phyloP scores from a whole-genome alignment of 2,113 vertebrate genomes.

The Serinus canaria region DNA sequence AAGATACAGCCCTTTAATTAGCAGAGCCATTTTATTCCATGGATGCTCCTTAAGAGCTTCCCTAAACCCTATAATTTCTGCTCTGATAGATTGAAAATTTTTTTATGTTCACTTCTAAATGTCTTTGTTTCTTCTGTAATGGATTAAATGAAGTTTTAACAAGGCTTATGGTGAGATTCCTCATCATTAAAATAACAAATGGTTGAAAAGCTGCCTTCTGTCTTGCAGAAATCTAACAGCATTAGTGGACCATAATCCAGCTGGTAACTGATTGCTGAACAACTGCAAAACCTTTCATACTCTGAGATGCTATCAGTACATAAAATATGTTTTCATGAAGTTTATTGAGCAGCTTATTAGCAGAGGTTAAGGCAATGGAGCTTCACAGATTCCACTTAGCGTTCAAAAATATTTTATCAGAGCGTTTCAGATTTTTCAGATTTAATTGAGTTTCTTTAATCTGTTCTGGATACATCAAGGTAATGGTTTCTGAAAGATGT shows the following conservation, averaged over 20 bases:
- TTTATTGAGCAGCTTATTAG: conserved; percentile 64
- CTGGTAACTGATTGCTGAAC: conserved; percentile 65
- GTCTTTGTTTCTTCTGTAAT: conserved; percentile 71
- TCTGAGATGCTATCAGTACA: conserved; percentile 26
- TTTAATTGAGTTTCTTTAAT: conserved; percentile 27
- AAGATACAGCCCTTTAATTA: conserved; percentile 47
- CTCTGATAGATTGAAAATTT: conserved; percentile 66
- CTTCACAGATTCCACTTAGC: conserved; percentile 37
- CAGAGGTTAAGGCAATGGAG: conserved; percentile 7
- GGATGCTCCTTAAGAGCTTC: conserved; percentile 29
- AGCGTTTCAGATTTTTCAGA: conserved; percentile 14
- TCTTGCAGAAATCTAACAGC: conserved; percentile 70
- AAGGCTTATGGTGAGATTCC: conserved; percentile 72
- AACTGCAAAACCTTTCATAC: conserved; percentile 51
- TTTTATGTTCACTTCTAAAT: conserved; percentile 66
- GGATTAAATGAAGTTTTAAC: conserved; percentile 77
- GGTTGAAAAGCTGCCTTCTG: conserved; percentile 72
- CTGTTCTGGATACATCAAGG: neutral
- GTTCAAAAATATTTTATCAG: conserved; percentile 28
- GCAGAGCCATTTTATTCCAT: conserved; percentile 13
- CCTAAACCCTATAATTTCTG: conserved; percentile 65
- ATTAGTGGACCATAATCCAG: conserved; percentile 72
- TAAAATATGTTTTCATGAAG: conserved; percentile 45
- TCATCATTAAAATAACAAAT: conserved; percentile 78
- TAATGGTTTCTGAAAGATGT: neutral